Evolutionary conservation across 2,888 invertebrate genomes (phyloP), one percentile per base, ranked within the genome.

Genomic region (Brassicogethes aeneus): DNA sequence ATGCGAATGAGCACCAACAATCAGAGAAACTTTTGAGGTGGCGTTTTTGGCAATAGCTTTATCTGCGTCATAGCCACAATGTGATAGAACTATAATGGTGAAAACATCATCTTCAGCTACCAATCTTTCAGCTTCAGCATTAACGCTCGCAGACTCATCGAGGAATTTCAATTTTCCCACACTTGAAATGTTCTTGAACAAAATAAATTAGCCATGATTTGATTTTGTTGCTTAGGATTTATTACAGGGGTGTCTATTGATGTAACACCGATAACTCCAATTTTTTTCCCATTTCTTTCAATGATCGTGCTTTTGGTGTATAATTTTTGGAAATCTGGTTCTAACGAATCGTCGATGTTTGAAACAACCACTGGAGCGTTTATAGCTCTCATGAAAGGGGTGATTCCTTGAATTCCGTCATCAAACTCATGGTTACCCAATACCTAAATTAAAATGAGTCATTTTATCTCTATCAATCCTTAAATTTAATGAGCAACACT

Each of bases 371-470:
- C 77, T 0, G 83, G 78, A 1, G 82, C 74, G 1, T 78, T 69
- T 5, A 85, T 58, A 1, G 65, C 65, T 52, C 78, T 62, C 31
- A 91, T 59, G 61, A 85, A 89, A 0, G 85, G 85, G 0, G 81
- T 73, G 0, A 88, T 64, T 0, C 85, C 88, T 5, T 68, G 76
- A 1, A 89, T 69, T 2, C 77, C 79, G 53, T 84, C 76, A 60
- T 91, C 91, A 56, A 92, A 91, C 62, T 91, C 91, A 55, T 92
- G 90, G 64, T 90, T 90, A 1, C 90, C 91, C 5, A 90, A 61
- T 0, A 85, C 83, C 88, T 90, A 59, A 12, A 49, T 13, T 5
- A 7, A 16, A 35, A 23, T 10, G 23, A 7, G 23, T n/a, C n/a
- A n/a, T n/a, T n/a, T n/a, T n/a, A n/a, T n/a, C n/a, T n/a, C n/a